Conservation (phyloP, 2,113 vertebrate genomes). For the Callopanchax toddi region DNA sequence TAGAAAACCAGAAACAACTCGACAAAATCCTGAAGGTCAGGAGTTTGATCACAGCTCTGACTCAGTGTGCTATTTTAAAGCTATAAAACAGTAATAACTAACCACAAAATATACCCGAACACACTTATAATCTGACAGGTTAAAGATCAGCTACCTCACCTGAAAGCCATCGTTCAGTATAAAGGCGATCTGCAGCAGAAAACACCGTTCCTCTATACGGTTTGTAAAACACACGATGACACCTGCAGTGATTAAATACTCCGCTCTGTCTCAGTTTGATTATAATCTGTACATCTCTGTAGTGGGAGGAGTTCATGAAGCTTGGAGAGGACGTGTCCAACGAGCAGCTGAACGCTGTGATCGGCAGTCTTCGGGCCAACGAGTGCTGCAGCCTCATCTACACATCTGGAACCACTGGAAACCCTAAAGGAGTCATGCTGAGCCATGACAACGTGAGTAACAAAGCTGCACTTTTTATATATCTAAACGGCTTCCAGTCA, state of each 20-base stretch:
- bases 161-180: constrained; percentile 84
- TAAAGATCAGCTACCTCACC: constrained; percentile 78
- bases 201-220: constrained; percentile 74
- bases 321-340: constrained; percentile 71
- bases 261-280: neutral
- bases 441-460: constrained; percentile 84
- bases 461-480: neutral
- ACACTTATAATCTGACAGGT: constrained; percentile 57
- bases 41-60: neutral
- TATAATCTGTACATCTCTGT: constrained; percentile 10
- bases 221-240: constrained; percentile 58
- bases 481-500: too few relatives aligned
- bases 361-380: constrained; percentile 75
- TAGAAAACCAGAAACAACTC: constrained; percentile 82
- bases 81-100: neutral
- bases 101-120: neutral
- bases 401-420: constrained; percentile 80
- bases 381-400: constrained; percentile 84
- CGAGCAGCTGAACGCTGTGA: constrained; percentile 68
- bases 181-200: constrained; percentile 79
- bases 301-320: constrained; percentile 84
- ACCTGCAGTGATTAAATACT: too few relatives aligned
- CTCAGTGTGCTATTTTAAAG: neutral
- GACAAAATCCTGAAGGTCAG: constrained; percentile 81
- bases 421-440: constrained; percentile 83